These are phyloP conservation scores for Zaprionus inermis DNA, from an alignment of 1,140 invertebrate genomes.

Conservation along the genomic window DNA sequence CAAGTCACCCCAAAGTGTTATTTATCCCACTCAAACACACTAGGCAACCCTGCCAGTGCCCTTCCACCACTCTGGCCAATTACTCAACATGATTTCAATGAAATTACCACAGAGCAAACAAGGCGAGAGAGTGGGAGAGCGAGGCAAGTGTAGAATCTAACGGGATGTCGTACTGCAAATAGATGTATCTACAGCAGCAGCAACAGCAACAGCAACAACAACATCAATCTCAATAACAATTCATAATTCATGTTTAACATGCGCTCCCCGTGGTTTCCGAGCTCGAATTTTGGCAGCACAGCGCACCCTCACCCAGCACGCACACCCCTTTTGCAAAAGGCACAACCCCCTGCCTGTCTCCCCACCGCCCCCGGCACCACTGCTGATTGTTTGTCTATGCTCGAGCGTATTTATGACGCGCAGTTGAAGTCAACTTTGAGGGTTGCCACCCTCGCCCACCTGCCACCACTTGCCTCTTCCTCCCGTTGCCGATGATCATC, in stretches of 20 bases:
- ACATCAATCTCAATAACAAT: conserved; percentile 84
- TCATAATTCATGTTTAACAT: conserved; percentile 84
- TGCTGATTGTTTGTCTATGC: conserved; percentile 82
- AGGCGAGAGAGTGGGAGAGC: conserved; percentile 37
- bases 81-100: conserved; percentile 84
- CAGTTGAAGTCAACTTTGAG: conserved; percentile 70
- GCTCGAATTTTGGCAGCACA: conserved; percentile 63
- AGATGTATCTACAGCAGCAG: conserved; percentile 26
- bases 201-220: conserved; percentile 25
- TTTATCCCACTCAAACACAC: conserved; percentile 56
- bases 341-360: not conserved
- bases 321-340: not conserved
- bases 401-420: conserved; percentile 72
- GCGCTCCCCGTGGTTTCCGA: conserved; percentile 53
- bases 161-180: conserved; percentile 10
- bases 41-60: not conserved
- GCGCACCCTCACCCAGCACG: conserved; percentile 9
- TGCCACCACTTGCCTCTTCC: conserved; percentile 32
- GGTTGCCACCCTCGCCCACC: conserved; percentile 52
- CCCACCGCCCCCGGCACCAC: conserved; percentile 17
- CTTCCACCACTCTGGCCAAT: conserved; percentile 57
- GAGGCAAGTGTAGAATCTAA: not conserved
- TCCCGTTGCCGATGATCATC: conserved; percentile 67
- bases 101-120: conserved; percentile 71
- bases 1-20: conserved; percentile 66